Evolutionary conservation across 2,888 invertebrate species (phyloP), one percentile per base, ranked within the genome.

Genomic region (Stictocephala bisonia): DNA sequence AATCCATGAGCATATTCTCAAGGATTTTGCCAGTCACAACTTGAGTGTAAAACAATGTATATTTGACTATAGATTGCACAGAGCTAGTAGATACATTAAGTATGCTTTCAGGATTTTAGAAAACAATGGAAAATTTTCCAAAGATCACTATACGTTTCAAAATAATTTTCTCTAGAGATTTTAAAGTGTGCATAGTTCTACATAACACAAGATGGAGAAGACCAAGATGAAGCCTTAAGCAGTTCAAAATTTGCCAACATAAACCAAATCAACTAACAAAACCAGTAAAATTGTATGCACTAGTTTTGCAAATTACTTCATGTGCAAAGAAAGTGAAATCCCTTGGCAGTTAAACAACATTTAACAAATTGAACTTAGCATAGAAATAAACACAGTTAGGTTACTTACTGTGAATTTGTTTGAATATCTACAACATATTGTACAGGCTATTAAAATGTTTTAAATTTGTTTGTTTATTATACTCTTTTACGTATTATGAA

Each of bases 11-110:
- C 31, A 29, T 15, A 31, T 64, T 18, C 6, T 64, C 3, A 64
- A 64, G 15, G 35, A 64, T 2, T 64, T 31, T 20, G 1, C 64
- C 4, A 64, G 3, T 31, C 3, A 64, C 64, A 64, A 31, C 20
- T 3, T 64, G 6, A 64, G 64, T 64, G 35, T 64, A 3, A 64
- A 20, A 15, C 64, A 64, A 64, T 13, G 40, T 31, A 24, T 64
- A n/a, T 64, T 64, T 18, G 40, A 64, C 20, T 64, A 64, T 40
- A 64, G 64, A 40, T 20, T 64, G 40, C 64, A 64, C 15, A 2
- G 35, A 40, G 35, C n/a, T n/a, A n/a, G n/a, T n/a, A n/a, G 35
- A 6, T 64, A 35, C 20, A 40, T 64, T 35, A 40, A 64, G 13
- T 64, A 40, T 64, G 35, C 64, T 2, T 64, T 64, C 20, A 40